These are phyloP conservation scores for Otus sunia DNA, from an alignment of 2,113 vertebrate genomes.

Conservation along the genomic window DNA sequence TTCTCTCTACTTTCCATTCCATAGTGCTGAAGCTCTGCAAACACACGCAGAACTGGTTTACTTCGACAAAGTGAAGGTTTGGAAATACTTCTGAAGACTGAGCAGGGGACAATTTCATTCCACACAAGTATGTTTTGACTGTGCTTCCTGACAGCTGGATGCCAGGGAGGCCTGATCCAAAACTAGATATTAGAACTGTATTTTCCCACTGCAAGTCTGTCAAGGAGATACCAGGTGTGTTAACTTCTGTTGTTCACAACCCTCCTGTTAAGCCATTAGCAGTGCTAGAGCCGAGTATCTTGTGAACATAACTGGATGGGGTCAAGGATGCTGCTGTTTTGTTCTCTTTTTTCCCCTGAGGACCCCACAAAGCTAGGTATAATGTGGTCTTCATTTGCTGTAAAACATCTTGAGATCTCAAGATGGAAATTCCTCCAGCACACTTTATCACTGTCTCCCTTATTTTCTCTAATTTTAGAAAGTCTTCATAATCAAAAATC, in stretches of 20 bases:
- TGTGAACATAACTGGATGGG: neutral
- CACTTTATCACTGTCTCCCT: neutral
- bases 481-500: neutral
- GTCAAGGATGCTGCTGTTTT: neutral
- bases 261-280: rapidly evolving
- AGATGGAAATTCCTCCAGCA: neutral
- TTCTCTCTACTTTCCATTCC: neutral
- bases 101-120: neutral
- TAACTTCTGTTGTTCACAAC: neutral
- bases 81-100: neutral
- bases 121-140: neutral
- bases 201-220: neutral
- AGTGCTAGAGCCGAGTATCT: rapidly evolving
- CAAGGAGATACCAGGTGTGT: neutral
- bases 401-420: neutral
- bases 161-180: neutral
- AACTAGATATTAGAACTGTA: neutral
- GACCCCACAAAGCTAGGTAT: neutral
- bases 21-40: neutral
- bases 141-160: neutral
- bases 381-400: neutral
- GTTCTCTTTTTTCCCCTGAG: neutral
- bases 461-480: neutral
- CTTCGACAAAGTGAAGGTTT: neutral
- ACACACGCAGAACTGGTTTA: neutral